These are phyloP conservation scores for Gymnarchus niloticus DNA, from an alignment of 2,113 vertebrate species.

Conservation along the genomic window DNA sequence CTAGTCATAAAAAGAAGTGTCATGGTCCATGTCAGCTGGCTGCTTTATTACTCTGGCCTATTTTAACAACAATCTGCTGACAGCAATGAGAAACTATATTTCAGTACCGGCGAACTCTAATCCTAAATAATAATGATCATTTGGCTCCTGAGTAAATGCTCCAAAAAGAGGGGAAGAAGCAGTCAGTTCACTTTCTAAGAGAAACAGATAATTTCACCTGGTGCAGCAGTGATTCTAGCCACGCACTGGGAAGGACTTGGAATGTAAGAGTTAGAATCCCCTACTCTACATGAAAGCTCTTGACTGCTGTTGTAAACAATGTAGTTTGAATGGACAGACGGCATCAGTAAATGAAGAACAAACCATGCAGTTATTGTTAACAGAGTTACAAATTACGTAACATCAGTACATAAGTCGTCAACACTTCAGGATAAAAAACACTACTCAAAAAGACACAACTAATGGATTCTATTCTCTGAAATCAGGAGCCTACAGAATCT, in stretches of 20 bases:
- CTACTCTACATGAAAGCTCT: too few relatives aligned
- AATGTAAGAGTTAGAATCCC: not conserved
- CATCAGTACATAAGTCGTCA: too few relatives aligned
- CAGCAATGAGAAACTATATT: not conserved
- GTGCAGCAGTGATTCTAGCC: not conserved
- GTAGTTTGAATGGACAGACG: too few relatives aligned
- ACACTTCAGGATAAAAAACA: too few relatives aligned
- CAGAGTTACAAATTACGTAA: too few relatives aligned
- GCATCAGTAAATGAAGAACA: too few relatives aligned
- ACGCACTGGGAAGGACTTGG: not conserved
- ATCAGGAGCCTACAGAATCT: too few relatives aligned
- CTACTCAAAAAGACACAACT: too few relatives aligned
- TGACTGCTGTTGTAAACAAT: not conserved
- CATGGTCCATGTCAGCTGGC: not conserved
- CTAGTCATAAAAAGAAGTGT: not conserved
- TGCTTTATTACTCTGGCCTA: not conserved
- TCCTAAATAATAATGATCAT: constrained; percentile 1
- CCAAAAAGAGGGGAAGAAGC: not conserved
- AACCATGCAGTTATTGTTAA: too few relatives aligned
- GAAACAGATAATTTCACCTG: not conserved
- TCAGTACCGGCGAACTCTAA: not conserved
- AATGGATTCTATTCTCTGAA: too few relatives aligned
- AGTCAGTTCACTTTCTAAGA: not conserved
- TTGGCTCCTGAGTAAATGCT: constrained; percentile 4
- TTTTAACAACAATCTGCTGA: not conserved